Evolutionary conservation across 2,113 vertebrate genomes (phyloP), one percentile per base, ranked within the genome.

Genomic region (Triplophysa tibetana): DNA sequence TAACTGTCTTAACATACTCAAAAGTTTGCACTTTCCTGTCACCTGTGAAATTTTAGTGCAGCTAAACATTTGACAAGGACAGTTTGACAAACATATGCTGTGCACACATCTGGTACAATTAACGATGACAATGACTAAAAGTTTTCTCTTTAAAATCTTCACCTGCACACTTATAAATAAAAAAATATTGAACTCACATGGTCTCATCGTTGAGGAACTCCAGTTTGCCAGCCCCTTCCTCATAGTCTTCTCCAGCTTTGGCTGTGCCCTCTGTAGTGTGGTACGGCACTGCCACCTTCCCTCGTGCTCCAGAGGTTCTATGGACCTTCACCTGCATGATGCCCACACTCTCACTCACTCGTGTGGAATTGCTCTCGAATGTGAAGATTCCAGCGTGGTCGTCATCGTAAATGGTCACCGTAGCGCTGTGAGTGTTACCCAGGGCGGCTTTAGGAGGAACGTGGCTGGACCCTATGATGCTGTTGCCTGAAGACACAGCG

Each of bases 351-450:
- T 95, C 94, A n/a, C 93, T 95, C 72, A 95, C 92, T 74, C 92
- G 89, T 11, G 79, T 90, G 14, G 88, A 87, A 21, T 86, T 88
- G 10, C 79, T 90, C 79, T 95, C 94, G 7, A 95, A 95, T 0
- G 93, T 94, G 64, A 95, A 95, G 75, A 95, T 94, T 56, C 94
- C 94, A 0, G 94, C 94, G 0, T 95, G 94, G 90, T 95, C 94
- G 17, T 95, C 94, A 4, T 95, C 94, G 0, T 95, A 94, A 83
- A 95, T 95, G 84, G 94, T 95, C 4, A 95, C 93, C 0, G 94
- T 95, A 80, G 93, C 93, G 0, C 89, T 89, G 80, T 91, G 88
- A 50, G 88, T 88, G 0, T 61, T 79, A 2, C 93, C 93, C 21
- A 95, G 88, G 0, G 91, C 91, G 0, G 93, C 91, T 70, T 93